These are phyloP conservation scores for Protomyctophum bolini DNA, from an alignment of 2,113 vertebrate genomes.

Conservation along the genomic window DNA sequence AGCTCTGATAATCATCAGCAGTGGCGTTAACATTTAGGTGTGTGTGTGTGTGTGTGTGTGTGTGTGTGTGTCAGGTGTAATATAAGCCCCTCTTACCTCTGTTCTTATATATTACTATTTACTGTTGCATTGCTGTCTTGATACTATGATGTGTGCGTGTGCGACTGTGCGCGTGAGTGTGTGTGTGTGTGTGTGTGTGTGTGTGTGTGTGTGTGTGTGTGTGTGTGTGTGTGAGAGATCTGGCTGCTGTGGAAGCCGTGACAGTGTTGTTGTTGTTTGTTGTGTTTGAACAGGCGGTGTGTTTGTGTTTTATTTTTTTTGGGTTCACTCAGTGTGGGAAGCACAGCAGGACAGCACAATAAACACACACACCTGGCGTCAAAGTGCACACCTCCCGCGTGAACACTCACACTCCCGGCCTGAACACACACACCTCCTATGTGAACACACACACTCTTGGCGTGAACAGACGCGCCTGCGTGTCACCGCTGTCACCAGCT, in stretches of 20 bases:
- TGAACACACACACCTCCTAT: not conserved
- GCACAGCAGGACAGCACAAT: conserved; percentile 19
- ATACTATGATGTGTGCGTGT: conserved; percentile 1
- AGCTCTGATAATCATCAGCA: conserved; percentile 7
- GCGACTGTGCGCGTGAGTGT: not conserved
- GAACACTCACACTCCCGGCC: not conserved
- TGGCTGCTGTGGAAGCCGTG: conserved; percentile 29
- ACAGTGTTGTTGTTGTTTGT: conserved; percentile 12
- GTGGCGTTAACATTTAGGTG: not conserved
- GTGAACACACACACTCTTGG: not conserved
- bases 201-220: no score
- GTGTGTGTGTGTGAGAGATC: no score
- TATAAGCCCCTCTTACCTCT: conserved; percentile 14
- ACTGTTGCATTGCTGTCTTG: not conserved
- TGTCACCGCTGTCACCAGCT: conserved; percentile 10
- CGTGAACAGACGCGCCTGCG: not conserved
- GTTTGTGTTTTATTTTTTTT: conserved; percentile 49
- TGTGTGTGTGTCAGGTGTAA: conserved; percentile 27
- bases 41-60: conserved; percentile 10
- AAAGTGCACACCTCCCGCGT: conserved; percentile 12
- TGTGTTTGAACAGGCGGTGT: conserved; percentile 47
- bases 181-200: not conserved
- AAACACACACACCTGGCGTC: conserved; percentile 11
- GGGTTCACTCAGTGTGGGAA: conserved; percentile 38
- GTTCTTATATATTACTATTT: conserved; percentile 14